phyloP scores from a whole-genome alignment of 2,797 vertebrate species.

The Hephaestus fuliginosus region DNA sequence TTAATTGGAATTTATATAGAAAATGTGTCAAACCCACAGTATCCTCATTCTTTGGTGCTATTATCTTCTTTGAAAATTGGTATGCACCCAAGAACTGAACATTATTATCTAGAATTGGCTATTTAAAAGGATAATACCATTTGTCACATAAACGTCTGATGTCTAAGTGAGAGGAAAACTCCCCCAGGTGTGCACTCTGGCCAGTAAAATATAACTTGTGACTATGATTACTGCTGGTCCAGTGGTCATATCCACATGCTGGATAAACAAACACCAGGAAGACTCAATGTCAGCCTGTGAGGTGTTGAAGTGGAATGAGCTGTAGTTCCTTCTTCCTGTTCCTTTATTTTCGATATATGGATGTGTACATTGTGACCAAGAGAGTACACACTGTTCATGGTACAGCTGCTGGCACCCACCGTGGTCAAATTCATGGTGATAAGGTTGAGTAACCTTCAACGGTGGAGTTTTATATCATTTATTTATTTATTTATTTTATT shows the following conservation, averaged over 20 bases:
- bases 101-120: too few relatives aligned
- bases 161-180: slow-evolving; percentile 10
- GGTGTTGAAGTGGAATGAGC: slow-evolving; percentile 74
- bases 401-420: neutral
- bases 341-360: slow-evolving; percentile 36
- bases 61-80: neutral
- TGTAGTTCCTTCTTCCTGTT: slow-evolving; percentile 69
- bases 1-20: neutral
- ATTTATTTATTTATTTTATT: too few relatives aligned
- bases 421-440: neutral
- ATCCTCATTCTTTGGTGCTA: neutral
- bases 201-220: slow-evolving; percentile 15
- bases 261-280: slow-evolving; percentile 55
- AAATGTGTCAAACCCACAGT: neutral
- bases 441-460: neutral
- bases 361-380: slow-evolving; percentile 56
- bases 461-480: neutral
- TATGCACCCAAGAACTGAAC: neutral
- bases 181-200: slow-evolving; percentile 14
- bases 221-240: slow-evolving; percentile 43
- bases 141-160: slow-evolving; percentile 13
- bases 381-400: slow-evolving; percentile 22
- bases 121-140: slow-evolving; percentile 14
- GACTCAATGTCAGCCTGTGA: slow-evolving; percentile 36
- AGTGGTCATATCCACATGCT: slow-evolving; percentile 19